Evolutionary conservation across 2,113 vertebrate genomes (phyloP).

Genomic region (Notothenia rossii): DNA sequence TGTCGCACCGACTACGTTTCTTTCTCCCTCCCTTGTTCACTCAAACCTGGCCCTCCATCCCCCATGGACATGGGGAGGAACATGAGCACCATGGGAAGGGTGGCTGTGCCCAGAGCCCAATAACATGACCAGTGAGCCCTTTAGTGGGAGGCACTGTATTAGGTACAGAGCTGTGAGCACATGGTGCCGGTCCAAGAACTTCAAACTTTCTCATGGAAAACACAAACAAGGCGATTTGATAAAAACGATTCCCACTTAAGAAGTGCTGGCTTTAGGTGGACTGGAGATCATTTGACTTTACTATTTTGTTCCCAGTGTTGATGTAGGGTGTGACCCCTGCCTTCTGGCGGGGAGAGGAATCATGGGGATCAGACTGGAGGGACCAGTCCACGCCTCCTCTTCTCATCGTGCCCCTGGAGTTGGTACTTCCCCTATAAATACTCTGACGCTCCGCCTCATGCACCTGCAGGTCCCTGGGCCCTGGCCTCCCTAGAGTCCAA

Average conservation of each 20-base stretch:
- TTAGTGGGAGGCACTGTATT: slow-evolving; percentile 74
- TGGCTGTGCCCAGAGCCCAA: slow-evolving; percentile 73
- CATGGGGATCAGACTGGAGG: slow-evolving; percentile 57
- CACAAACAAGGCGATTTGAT: slow-evolving; percentile 74
- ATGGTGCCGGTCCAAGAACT: slow-evolving; percentile 81
- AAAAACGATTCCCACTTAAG: slow-evolving; percentile 75
- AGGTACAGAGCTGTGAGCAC: slow-evolving; percentile 75
- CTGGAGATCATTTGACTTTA: slow-evolving; percentile 55
- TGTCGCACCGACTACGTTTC: slow-evolving; percentile 58
- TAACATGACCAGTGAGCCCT: slow-evolving; percentile 72
- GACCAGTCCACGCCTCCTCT: slow-evolving; percentile 34
- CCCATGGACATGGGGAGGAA: slow-evolving; percentile 76
- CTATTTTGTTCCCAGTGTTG: slow-evolving; percentile 72
- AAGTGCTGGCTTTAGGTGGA: slow-evolving; percentile 70
- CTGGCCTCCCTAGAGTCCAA: slow-evolving; percentile 38
- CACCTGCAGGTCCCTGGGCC: slow-evolving; percentile 69
- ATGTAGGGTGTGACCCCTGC: slow-evolving; percentile 71
- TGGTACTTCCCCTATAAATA: slow-evolving; percentile 45
- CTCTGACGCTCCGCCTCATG: slow-evolving; percentile 40
- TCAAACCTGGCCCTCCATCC: slow-evolving; percentile 67
- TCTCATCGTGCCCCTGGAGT: slow-evolving; percentile 36
- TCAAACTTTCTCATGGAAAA: slow-evolving; percentile 85
- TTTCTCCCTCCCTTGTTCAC: slow-evolving; percentile 58
- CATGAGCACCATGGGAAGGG: slow-evolving; percentile 87
- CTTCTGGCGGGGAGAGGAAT: slow-evolving; percentile 52